phyloP scores from a whole-genome alignment of 2,888 invertebrate genomes.

The Diabrotica balteata region DNA sequence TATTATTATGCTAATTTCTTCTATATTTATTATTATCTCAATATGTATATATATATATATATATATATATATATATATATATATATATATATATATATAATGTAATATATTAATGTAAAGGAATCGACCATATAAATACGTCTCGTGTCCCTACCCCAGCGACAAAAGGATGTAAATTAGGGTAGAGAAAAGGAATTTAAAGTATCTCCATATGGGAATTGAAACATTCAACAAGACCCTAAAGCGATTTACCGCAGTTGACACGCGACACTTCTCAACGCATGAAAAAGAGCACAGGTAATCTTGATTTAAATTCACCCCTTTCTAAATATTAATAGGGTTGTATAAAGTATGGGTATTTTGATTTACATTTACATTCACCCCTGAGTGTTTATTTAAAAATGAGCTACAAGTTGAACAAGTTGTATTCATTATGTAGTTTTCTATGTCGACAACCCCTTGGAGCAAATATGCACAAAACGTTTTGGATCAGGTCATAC shows the following conservation, averaged over 20 bases:
- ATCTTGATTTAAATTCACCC: constrained; percentile 49
- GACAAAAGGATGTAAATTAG: constrained; percentile 46
- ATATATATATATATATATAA: too few species aligned
- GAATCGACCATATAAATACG: constrained; percentile 1
- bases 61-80: too few species aligned
- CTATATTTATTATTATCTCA: too few species aligned
- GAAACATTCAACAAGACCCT: constrained; percentile 45
- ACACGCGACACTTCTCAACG: constrained; percentile 42
- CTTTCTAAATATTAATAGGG: constrained; percentile 41
- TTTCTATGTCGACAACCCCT: too few species aligned
- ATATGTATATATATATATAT: too few species aligned
- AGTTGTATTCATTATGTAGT: too few species aligned
- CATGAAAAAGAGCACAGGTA: constrained; percentile 43
- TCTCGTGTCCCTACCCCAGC: constrained; percentile 6
- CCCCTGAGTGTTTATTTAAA: constrained; percentile 13
- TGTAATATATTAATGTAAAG: too few species aligned
- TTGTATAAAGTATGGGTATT: constrained; percentile 34
- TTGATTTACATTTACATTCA: constrained; percentile 14
- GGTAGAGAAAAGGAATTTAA: constrained; percentile 48
- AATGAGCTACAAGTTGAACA: neutral
- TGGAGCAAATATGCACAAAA: too few species aligned
- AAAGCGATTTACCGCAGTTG: constrained; percentile 46
- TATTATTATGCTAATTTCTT: too few species aligned
- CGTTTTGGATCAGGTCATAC: too few species aligned
- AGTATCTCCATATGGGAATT: constrained; percentile 47